phyloP scores from a whole-genome alignment of 2,113 vertebrate genomes.

The Smithornis capensis region DNA sequence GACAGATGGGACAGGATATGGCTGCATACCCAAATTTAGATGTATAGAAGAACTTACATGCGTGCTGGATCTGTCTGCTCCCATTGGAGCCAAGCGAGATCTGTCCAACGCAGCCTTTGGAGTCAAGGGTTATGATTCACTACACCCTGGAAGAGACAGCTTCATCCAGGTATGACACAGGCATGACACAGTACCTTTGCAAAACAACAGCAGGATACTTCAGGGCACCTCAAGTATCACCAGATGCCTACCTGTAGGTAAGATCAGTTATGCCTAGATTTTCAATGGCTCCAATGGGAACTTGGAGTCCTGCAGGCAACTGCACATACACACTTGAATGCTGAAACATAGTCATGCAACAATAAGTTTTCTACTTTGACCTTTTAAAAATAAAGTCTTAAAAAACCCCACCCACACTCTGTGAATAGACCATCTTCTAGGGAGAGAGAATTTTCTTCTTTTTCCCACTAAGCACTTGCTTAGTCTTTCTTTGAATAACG shows the following conservation, averaged over 20 bases:
- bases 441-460: background rate
- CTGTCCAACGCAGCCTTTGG: background rate
- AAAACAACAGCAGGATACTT: background rate
- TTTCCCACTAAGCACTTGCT: background rate
- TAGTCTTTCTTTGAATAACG: background rate
- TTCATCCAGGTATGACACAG: background rate
- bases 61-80: background rate
- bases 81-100: background rate
- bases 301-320: background rate
- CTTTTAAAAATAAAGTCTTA: background rate
- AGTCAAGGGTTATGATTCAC: background rate
- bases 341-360: background rate
- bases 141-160: background rate
- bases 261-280: background rate
- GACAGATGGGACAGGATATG: background rate
- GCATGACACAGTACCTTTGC: background rate
- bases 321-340: rapidly evolving
- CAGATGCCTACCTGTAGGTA: background rate
- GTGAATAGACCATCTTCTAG: background rate
- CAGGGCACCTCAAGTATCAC: background rate
- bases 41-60: background rate
- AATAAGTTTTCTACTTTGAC: background rate
- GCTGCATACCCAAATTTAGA: background rate
- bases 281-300: background rate
- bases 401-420: background rate